Evolutionary conservation across 1,140 invertebrate genomes (phyloP).

Genomic region (Drosophila mauritiana): DNA sequence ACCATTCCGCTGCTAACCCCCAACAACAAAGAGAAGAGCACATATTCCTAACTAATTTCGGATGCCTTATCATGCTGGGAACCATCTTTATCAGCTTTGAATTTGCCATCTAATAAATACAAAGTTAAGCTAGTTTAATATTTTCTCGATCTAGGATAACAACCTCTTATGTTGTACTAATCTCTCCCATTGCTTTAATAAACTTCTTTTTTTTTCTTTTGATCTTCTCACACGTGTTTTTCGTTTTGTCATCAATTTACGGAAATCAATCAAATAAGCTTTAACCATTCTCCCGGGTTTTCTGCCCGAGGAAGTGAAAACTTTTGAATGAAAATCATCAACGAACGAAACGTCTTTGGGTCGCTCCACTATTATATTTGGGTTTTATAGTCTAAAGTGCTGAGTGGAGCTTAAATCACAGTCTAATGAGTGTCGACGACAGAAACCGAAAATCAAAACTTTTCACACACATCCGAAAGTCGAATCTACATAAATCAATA

Average conservation of each 20-base stretch:
- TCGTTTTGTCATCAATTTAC: slow-evolving; percentile 16
- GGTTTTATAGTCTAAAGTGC: slow-evolving; percentile 37
- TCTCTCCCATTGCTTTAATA: background rate
- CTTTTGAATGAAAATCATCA: slow-evolving; percentile 34
- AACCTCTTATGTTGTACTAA: background rate
- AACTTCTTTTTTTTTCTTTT: background rate
- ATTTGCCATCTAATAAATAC: no score
- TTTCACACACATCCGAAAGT: slow-evolving; percentile 44
- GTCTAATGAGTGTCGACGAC: slow-evolving; percentile 45
- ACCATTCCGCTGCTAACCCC: background rate
- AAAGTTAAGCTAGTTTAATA: background rate
- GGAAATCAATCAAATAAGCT: slow-evolving; percentile 40
- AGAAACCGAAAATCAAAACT: slow-evolving; percentile 12
- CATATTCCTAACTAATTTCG: slow-evolving; percentile 49
- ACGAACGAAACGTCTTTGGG: slow-evolving; percentile 17
- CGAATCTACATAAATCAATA: slow-evolving; percentile 59
- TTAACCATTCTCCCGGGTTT: slow-evolving; percentile 9
- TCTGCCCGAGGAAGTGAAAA: slow-evolving; percentile 33
- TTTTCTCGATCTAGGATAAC: background rate
- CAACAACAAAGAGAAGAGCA: background rate
- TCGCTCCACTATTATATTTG: slow-evolving; percentile 25
- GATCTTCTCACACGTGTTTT: slow-evolving; percentile 27
- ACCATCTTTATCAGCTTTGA: slow-evolving; percentile 13
- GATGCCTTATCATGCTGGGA: slow-evolving; percentile 61
- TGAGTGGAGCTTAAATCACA: slow-evolving; percentile 40